Evolutionary conservation across 2,888 invertebrate genomes (phyloP).

Genomic region (Cataglyphis altisquamis): DNA sequence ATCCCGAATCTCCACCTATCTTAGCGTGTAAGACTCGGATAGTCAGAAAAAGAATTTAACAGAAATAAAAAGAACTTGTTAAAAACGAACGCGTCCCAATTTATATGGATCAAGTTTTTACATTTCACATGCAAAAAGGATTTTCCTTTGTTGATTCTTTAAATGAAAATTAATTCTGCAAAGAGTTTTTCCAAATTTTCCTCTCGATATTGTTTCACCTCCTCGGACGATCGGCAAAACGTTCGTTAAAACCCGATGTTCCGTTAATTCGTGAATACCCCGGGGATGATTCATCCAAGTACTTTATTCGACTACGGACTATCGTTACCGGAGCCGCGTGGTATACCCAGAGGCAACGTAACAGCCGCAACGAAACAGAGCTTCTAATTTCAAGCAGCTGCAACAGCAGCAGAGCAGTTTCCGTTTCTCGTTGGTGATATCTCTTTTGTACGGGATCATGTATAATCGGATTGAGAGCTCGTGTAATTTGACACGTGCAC

Average conservation of each 20-base stretch:
- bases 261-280: slow-evolving; percentile 74
- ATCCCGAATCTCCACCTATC: too few relatives aligned
- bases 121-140: neutral
- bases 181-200: slow-evolving; percentile 6
- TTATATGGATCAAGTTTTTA: slow-evolving; percentile 40
- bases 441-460: slow-evolving; percentile 67
- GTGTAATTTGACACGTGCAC: slow-evolving; percentile 58
- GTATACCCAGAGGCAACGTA: slow-evolving; percentile 64
- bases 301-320: slow-evolving; percentile 69
- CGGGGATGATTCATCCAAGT: slow-evolving; percentile 72
- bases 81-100: slow-evolving; percentile 66
- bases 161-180: neutral
- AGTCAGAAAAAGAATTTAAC: slow-evolving; percentile 16
- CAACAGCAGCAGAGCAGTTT: slow-evolving; percentile 48
- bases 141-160: neutral
- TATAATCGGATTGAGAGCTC: slow-evolving; percentile 65
- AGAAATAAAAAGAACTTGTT: slow-evolving; percentile 62
- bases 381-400: slow-evolving; percentile 68
- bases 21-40: neutral
- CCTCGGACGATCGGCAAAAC: slow-evolving; percentile 50
- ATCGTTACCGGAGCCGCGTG: slow-evolving; percentile 69
- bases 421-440: slow-evolving; percentile 60
- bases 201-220: slow-evolving; percentile 27
- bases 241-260: slow-evolving; percentile 71
- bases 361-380: slow-evolving; percentile 69